Evolutionary conservation across 2,797 vertebrate species (phyloP).

Genomic region (Poeciliopsis presidionis): DNA sequence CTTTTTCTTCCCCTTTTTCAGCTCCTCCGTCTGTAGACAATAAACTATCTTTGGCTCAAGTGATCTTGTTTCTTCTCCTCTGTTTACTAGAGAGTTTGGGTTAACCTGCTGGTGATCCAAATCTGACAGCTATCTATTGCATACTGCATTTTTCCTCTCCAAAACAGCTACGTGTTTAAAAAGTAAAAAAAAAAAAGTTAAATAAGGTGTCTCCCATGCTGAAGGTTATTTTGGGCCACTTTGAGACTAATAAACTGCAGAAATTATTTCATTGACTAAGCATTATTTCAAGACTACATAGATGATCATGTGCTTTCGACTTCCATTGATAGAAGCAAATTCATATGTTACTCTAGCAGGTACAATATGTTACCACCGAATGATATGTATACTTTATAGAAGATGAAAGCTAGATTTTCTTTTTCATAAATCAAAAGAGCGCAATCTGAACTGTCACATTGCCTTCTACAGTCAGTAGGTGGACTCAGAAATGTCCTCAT

Average conservation of each 20-base stretch:
- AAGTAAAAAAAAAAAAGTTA: neutral
- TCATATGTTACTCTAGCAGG: neutral
- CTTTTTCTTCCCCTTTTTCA: neutral
- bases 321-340: neutral
- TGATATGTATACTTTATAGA: neutral
- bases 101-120: neutral
- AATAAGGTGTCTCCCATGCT: neutral
- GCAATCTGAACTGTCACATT: neutral
- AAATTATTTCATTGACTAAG: neutral
- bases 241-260: neutral
- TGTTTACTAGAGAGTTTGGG: neutral
- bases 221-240: neutral
- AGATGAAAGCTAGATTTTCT: neutral
- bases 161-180: too few species aligned
- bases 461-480: slow-evolving; percentile 1
- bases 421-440: neutral
- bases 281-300: neutral
- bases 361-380: neutral
- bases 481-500: slow-evolving; percentile 19
- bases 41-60: neutral
- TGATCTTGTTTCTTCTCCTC: neutral
- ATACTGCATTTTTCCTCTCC: neutral
- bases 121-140: neutral
- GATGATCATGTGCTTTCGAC: neutral
- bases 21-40: neutral